Base-by-base conservation (phyloP, 2,113 vertebrate species). In the Platanista minor region DNA sequence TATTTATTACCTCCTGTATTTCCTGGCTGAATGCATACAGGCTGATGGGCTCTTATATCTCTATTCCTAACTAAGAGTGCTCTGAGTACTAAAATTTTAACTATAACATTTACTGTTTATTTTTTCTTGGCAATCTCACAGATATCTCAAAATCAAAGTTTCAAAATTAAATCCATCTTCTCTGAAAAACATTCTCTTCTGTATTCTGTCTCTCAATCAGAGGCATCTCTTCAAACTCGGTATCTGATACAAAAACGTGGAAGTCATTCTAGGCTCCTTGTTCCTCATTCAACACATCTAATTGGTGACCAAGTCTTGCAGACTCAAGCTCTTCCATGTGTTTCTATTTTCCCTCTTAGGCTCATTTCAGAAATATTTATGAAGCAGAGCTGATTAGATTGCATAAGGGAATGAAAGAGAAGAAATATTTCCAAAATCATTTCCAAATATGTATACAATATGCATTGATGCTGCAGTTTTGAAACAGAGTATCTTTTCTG, bases 91-190 rank as follows among this genome's bases (percentile, higher is more conserved):
- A 61, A 83, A 66, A 23, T 90, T 36, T 80, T 29, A 77, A 93
- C 23, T 57, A 41, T 39, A 49, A 77, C 83, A 85, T 52, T 78
- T n/a, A 61, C 17, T 62, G 1, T 74, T 11, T 6, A 57, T 91
- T 96, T 94, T 91, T 78, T 83, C 82, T 93, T 96, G 80, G 25
- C 31, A 91, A 67, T 31, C 67, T 83, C 41, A 96, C 17, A 84
- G 49, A 95, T 43, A 89, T 46, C 27, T 83, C 39, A 96, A 80
- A 91, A 74, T 96, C 78, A 75, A 77, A 87, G 71, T 95, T 96
- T 96, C 61, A 57, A 72, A 87, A 57, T 78, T 67, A 81, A 93
- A 74, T 7, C 5, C 29, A 78, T 91, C 7, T 88, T 89, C 21
- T 90, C 23, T 83, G 62, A 80, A 90, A 91, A 78, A 49, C 3